These are phyloP conservation scores for Luidia sarsii DNA, from an alignment of 53 echinoderm and acorn worm genomes.

Conservation along the genomic window DNA sequence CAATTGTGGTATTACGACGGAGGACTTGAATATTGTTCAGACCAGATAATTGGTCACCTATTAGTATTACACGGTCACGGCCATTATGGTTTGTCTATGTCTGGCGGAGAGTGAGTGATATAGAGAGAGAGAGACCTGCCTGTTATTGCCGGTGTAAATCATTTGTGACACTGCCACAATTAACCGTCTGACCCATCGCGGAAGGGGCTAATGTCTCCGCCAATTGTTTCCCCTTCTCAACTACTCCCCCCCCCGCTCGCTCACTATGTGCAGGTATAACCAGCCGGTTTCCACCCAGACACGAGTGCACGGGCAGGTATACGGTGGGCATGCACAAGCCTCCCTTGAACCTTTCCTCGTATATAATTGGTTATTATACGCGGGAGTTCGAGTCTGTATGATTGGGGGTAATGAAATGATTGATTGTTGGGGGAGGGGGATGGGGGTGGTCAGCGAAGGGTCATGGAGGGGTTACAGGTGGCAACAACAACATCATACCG, in stretches of 20 bases:
- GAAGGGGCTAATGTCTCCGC: background rate
- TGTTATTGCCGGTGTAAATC: background rate
- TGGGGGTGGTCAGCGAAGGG: background rate
- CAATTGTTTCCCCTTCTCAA: background rate
- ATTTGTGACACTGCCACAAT: slow-evolving; percentile 17
- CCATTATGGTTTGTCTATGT: too few species aligned
- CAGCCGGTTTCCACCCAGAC: too few species aligned
- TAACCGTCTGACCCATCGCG: background rate
- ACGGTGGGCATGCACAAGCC: too few species aligned
- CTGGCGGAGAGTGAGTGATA: too few species aligned
- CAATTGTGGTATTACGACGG: too few species aligned
- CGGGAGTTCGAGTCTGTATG: slow-evolving; percentile 12
- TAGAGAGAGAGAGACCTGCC: too few species aligned
- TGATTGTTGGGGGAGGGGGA: background rate
- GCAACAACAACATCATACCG: background rate
- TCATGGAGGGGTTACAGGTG: slow-evolving; percentile 25
- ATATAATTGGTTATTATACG: background rate
- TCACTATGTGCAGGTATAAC: too few species aligned
- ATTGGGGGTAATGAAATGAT: slow-evolving; percentile 19
- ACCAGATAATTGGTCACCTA: too few species aligned
- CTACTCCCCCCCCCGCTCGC: too few species aligned
- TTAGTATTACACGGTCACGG: too few species aligned
- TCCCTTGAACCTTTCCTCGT: background rate
- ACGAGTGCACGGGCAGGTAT: too few species aligned
- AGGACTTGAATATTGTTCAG: too few species aligned